These are phyloP conservation scores for Etheostoma perlongum DNA, from an alignment of 2,797 vertebrate genomes.

Conservation along the genomic window DNA sequence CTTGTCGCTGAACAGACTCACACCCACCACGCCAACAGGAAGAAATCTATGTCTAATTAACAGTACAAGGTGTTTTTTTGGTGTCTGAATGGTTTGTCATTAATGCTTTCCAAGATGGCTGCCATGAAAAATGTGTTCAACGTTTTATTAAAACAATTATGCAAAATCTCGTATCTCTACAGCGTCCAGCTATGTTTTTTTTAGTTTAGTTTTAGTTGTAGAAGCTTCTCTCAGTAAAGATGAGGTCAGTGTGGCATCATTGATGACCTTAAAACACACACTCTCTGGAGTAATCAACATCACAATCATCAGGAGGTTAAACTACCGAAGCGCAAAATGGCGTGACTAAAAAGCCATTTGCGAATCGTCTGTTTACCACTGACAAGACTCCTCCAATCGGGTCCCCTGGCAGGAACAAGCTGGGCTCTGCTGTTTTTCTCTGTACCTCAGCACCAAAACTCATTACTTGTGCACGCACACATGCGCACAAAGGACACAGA, in stretches of 20 bases:
- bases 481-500: conserved; percentile 26
- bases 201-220: conserved; percentile 5
- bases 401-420: conserved; percentile 49
- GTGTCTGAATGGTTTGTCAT: conserved; percentile 38
- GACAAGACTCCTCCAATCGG: conserved; percentile 44
- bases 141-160: conserved; percentile 40
- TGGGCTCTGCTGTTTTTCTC: conserved; percentile 67
- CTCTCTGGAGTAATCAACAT: conserved; percentile 69
- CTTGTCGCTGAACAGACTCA: background rate
- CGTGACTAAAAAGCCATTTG: conserved; percentile 55
- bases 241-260: conserved; percentile 59
- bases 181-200: background rate
- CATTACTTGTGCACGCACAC: conserved; percentile 61
- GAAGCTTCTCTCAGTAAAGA: conserved; percentile 33
- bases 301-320: conserved; percentile 62
- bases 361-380: conserved; percentile 55
- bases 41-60: conserved; percentile 46
- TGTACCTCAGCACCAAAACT: conserved; percentile 73
- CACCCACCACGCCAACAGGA: conserved; percentile 6
- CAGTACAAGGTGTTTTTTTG: conserved; percentile 10
- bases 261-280: conserved; percentile 53
- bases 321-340: conserved; percentile 45
- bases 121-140: conserved; percentile 35
- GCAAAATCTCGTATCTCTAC: conserved; percentile 15
- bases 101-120: conserved; percentile 37